Conservation (phyloP, 2,113 vertebrate species). For the Poeciliopsis occidentalis region DNA sequence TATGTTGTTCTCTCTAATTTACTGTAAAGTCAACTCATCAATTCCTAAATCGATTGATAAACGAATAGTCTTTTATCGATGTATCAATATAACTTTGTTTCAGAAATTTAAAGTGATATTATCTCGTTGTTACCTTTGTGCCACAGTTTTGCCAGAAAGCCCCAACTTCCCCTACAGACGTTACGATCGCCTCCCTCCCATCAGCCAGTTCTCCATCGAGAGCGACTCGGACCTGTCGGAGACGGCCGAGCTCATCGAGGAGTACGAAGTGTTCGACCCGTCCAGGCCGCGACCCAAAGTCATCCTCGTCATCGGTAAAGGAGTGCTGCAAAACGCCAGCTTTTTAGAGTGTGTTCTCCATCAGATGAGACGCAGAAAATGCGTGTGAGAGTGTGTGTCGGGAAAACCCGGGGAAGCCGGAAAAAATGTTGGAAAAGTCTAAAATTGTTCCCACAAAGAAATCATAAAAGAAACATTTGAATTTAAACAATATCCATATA, state of each 20-base stretch:
- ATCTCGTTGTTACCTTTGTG: conserved; percentile 16
- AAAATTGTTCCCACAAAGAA: too few relatives aligned
- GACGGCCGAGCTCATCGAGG: conserved; percentile 97
- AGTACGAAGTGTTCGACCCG: conserved; percentile 97
- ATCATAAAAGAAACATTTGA: too few relatives aligned
- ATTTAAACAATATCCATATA: too few relatives aligned
- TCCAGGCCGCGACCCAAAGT: conserved; percentile 91
- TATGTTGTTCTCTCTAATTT: not conserved
- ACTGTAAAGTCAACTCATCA: not conserved
- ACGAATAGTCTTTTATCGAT: not conserved
- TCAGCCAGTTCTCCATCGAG: conserved; percentile 98
- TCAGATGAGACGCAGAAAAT: not conserved
- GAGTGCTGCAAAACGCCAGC: not conserved
- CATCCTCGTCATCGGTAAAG: conserved; percentile 94
- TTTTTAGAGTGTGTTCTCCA: not conserved
- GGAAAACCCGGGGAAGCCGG: too few relatives aligned
- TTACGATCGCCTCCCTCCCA: conserved; percentile 95
- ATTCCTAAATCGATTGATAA: not conserved
- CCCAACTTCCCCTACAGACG: conserved; percentile 93
- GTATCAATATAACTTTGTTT: not conserved
- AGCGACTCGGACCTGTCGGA: conserved; percentile 97
- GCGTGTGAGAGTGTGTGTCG: too few relatives aligned
- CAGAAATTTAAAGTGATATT: not conserved
- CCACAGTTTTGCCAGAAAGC: conserved; percentile 92
- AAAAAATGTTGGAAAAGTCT: too few relatives aligned